Evolutionary conservation across 2,888 invertebrate genomes (phyloP), one percentile per base, ranked within the genome.

Genomic region (Mesorhabditis belari): DNA sequence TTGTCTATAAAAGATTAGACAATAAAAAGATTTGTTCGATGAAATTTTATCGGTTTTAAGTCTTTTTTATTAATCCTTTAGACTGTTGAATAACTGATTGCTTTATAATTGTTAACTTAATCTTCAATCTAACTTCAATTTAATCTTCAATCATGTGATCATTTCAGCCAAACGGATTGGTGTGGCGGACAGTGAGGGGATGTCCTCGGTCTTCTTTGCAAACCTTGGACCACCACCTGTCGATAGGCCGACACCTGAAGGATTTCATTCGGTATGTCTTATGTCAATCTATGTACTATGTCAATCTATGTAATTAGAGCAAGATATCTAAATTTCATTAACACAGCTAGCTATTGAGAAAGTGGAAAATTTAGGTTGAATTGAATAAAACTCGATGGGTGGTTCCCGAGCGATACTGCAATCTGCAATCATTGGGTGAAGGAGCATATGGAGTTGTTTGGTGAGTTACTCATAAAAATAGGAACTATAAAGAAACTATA

Each of bases 361-460:
- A 24, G n/a, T 21, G 17, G 1, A 25, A 35, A 28, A 6, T 69
- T 17, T 57, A 73, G 84, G 86, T 92, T 60, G 95, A 95, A 85
- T 89, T 96, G 74, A 94, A 94, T 84, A 90, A 90, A 85, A 93
- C 96, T 64, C 90, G 67, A 58, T 75, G 75, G 75, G 69, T 72
- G 23, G 61, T 75, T 51, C 75, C 75, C 12, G 58, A 66, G 1
- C 66, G 64, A 61, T 75, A 75, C 55, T 54, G 55, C 17, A 68
- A 67, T 49, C 61, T 75, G 21, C 61, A 66, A 17, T 61, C 73
- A 5, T 55, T 75, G 4, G 75, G 73, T 17, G 73, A 73, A 51
- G 75, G 75, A 23, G 75, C 75, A 6, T 75, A 75, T 60, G 75
- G 75, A 24, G 67, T 69, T 35, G 75, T 75, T 6, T 72, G 73